phyloP scores from a whole-genome alignment of 2,113 vertebrate genomes.

The Antennarius striatus region DNA sequence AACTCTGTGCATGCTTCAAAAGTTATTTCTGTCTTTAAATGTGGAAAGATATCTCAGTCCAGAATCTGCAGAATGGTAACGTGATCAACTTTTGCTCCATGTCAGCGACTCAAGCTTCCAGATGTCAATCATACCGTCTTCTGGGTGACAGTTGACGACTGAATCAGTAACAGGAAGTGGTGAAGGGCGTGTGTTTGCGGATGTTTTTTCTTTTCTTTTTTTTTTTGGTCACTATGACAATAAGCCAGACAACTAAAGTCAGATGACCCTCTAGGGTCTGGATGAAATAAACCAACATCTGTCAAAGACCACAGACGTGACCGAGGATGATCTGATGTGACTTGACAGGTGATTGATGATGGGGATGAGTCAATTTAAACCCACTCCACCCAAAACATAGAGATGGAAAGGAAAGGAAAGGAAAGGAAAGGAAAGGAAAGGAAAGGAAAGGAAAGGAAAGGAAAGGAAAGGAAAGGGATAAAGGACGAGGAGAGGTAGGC shows the following conservation, averaged over 20 bases:
- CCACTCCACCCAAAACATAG: background rate
- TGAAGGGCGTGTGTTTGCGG: conserved; percentile 4
- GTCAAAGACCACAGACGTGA: conserved; percentile 36
- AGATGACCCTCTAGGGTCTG: too few species aligned
- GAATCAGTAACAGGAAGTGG: background rate
- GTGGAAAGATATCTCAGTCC: background rate
- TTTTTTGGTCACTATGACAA: conserved; percentile 29
- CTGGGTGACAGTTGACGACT: conserved; percentile 25
- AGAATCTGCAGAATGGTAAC: conserved; percentile 5
- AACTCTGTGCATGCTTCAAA: background rate
- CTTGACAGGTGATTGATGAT: conserved; percentile 20
- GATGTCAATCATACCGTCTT: conserved; percentile 31
- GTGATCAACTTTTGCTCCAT: conserved; percentile 6
- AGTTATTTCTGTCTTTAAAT: too few species aligned
- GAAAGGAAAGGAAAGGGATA: background rate
- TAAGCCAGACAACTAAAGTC: conserved; percentile 29
- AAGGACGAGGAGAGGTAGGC: too few species aligned
- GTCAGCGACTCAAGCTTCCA: background rate
- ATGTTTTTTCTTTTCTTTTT: conserved; percentile 27
- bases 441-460: background rate
- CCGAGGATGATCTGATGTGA: conserved; percentile 21
- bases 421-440: background rate
- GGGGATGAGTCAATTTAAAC: conserved; percentile 26
- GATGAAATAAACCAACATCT: too few species aligned
- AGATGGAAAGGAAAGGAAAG: background rate